Evolutionary conservation across 1,140 invertebrate species (phyloP).

Genomic region (Sipha flava): DNA sequence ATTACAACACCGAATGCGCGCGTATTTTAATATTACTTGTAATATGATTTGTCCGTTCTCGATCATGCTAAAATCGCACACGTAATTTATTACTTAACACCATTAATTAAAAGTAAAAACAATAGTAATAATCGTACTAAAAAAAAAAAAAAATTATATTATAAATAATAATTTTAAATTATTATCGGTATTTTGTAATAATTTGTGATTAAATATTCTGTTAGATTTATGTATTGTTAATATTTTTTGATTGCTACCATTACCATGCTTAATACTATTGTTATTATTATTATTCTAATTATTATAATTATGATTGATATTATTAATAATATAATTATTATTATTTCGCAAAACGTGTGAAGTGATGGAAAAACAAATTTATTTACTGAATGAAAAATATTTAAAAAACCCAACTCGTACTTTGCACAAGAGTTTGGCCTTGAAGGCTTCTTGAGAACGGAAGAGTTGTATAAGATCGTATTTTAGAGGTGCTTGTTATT

Average conservation of each 20-base stretch:
- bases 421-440: neutral
- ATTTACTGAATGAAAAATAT: too few species aligned
- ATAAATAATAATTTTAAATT: neutral
- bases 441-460: neutral
- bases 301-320: too few species aligned
- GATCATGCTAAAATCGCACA: neutral
- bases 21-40: neutral
- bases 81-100: neutral
- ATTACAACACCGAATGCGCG: too few species aligned
- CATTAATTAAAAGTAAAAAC: neutral
- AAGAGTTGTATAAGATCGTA: neutral
- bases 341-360: too few species aligned
- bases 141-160: too few species aligned
- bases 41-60: neutral
- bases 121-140: neutral
- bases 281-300: too few species aligned
- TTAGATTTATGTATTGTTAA: too few species aligned
- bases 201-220: neutral
- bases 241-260: too few species aligned
- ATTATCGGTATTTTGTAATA: neutral
- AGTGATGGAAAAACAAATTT: too few species aligned
- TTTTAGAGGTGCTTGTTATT: too few species aligned
- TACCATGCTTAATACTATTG: too few species aligned
- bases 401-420: neutral
- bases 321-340: too few species aligned